Conservation (phyloP, 2,888 invertebrate species). For the Lamproptera curius region DNA sequence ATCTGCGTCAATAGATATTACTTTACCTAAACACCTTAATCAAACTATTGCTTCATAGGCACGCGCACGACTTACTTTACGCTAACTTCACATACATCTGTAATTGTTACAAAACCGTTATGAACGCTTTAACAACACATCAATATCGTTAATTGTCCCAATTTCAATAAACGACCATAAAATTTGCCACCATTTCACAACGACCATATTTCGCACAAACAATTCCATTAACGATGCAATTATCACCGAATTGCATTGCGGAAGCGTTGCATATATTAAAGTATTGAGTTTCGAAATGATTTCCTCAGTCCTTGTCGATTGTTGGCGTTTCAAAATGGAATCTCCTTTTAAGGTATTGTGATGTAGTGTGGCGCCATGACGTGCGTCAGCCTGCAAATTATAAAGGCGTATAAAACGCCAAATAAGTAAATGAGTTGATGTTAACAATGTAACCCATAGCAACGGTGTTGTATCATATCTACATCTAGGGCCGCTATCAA, state of each 20-base stretch:
- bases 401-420: too few species aligned
- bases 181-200: constrained; percentile 5
- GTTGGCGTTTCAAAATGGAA: constrained; percentile 19
- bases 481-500: too few species aligned
- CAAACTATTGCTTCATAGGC: too few species aligned
- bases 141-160: background rate
- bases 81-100: too few species aligned
- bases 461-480: too few species aligned
- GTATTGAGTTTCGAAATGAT: constrained; percentile 13
- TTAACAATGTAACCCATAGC: too few species aligned
- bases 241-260: constrained; percentile 10
- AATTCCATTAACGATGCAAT: constrained; percentile 17
- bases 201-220: background rate
- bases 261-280: constrained; percentile 19
- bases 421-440: too few species aligned
- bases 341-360: constrained; percentile 20
- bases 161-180: background rate
- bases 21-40: too few species aligned
- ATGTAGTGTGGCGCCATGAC: constrained; percentile 12
- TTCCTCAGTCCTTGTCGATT: constrained; percentile 20
- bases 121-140: too few species aligned
- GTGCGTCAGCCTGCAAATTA: constrained; percentile 4
- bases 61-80: too few species aligned
- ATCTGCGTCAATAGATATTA: too few species aligned
- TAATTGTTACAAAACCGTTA: too few species aligned